These are phyloP conservation scores for Pangasianodon hypophthalmus DNA, from an alignment of 2,113 vertebrate genomes.

Conservation along the genomic window DNA sequence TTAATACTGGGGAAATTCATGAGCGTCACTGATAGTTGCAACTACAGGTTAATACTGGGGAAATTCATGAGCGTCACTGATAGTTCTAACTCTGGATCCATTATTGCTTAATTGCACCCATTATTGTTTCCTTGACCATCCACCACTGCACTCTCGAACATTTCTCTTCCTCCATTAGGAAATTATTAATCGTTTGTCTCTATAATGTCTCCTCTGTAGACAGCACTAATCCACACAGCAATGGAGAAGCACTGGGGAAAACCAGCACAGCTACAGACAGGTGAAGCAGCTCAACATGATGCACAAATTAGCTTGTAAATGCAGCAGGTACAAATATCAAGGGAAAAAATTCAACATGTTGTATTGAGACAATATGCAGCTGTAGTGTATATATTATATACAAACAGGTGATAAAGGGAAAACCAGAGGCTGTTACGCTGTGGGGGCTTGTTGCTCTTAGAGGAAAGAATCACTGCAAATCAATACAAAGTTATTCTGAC, in stretches of 20 bases:
- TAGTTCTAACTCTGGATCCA: background rate
- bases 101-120: background rate
- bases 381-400: background rate
- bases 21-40: background rate
- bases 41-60: background rate
- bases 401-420: background rate
- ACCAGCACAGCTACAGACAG: slow-evolving; percentile 43
- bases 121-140: background rate
- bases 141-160: background rate
- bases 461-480: background rate
- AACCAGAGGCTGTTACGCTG: background rate
- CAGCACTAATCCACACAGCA: slow-evolving; percentile 52
- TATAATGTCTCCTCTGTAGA: slow-evolving; percentile 50
- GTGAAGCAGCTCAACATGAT: slow-evolving; percentile 49
- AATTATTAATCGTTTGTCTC: background rate
- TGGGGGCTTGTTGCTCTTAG: background rate
- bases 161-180: background rate
- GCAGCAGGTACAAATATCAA: background rate
- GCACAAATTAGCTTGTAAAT: background rate
- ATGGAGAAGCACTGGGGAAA: slow-evolving; percentile 31
- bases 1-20: background rate
- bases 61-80: slow-evolving; percentile 8
- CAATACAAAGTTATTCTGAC: background rate
- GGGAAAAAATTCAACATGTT: background rate
- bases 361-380: background rate